Conservation (phyloP, 2,888 invertebrate genomes). For the Theodoxus fluviatilis region DNA sequence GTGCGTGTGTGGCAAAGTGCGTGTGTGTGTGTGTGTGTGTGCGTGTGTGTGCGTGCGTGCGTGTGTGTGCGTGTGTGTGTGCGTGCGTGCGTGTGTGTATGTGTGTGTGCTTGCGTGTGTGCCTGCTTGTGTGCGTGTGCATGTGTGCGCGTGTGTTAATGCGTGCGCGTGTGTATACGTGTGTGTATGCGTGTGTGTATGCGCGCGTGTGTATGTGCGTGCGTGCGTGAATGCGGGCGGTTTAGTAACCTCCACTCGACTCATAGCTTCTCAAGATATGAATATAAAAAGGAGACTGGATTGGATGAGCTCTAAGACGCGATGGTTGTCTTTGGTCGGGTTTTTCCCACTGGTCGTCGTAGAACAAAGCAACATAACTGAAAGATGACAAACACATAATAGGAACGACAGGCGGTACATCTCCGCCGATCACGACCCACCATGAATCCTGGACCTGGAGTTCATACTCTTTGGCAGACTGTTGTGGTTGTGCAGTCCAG, state of each 20-base stretch:
- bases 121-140: slow-evolving; percentile 2
- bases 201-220: slow-evolving; percentile 2
- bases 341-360: too few relatives aligned
- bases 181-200: slow-evolving; percentile 18
- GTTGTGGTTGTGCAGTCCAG: too few relatives aligned
- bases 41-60: not conserved
- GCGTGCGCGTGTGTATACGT: not conserved
- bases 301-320: too few relatives aligned
- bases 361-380: too few relatives aligned
- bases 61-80: slow-evolving; percentile 1
- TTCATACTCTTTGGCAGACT: too few relatives aligned
- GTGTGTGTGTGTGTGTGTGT: not conserved
- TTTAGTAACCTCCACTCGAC: not conserved
- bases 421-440: too few relatives aligned
- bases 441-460: too few relatives aligned
- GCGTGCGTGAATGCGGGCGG: not conserved
- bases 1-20: not conserved
- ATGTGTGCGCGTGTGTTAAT: slow-evolving; percentile 9
- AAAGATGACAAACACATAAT: too few relatives aligned
- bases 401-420: too few relatives aligned
- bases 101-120: not conserved
- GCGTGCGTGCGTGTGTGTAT: not conserved
- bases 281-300: too few relatives aligned
- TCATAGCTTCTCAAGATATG: too few relatives aligned
- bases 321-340: too few relatives aligned